These are phyloP conservation scores for Zaprionus nigranus DNA, from an alignment of 1,140 invertebrate genomes.

Conservation along the genomic window DNA sequence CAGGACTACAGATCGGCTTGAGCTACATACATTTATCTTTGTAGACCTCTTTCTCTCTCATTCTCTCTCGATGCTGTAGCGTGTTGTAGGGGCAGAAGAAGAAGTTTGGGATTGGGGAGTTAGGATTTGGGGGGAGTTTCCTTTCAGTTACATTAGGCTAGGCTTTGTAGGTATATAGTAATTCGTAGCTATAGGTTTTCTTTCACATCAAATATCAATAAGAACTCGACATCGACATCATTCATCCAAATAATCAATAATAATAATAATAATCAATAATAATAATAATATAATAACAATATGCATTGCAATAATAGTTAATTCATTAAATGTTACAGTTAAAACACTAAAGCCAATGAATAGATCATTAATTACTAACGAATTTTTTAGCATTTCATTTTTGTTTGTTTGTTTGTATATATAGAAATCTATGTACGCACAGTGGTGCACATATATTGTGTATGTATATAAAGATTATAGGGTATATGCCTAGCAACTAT, in stretches of 20 bases:
- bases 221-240: constrained; percentile 50
- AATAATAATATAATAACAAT: constrained; percentile 77
- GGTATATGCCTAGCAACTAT: constrained; percentile 63
- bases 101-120: constrained; percentile 12
- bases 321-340: constrained; percentile 68
- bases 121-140: constrained; percentile 26
- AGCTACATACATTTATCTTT: not conserved
- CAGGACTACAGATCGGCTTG: constrained; percentile 10
- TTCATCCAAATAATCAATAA: constrained; percentile 35
- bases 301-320: constrained; percentile 62
- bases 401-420: constrained; percentile 21
- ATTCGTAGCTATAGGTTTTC: constrained; percentile 58
- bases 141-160: constrained; percentile 71
- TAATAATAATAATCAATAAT: constrained; percentile 53
- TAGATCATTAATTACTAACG: constrained; percentile 70
- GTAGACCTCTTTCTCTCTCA: not conserved
- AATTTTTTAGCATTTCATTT: constrained; percentile 46
- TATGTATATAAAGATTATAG: constrained; percentile 25
- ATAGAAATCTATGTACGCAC: constrained; percentile 22
- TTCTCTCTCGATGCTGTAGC: not conserved
- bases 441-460: constrained; percentile 22
- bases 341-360: constrained; percentile 82
- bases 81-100: constrained; percentile 1
- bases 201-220: constrained; percentile 70
- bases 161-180: constrained; percentile 61